Base-by-base conservation (phyloP, 1,140 invertebrate species). In the Anastrepha obliqua region DNA sequence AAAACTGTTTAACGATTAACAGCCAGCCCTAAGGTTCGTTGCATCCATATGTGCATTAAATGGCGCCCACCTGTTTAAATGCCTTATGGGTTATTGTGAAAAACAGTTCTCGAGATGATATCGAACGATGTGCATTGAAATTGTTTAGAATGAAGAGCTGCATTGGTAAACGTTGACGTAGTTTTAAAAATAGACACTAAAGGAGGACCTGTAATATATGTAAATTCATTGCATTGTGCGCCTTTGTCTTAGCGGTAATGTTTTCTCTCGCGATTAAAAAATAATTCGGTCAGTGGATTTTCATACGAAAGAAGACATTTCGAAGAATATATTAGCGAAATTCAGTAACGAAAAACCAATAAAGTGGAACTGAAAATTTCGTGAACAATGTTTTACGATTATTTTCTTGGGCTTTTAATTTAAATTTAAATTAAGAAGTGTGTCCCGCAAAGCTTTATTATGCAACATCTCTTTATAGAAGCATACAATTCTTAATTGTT, bases 281-380 rank as follows among this genome's bases (percentile, higher is more conserved):
- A 81, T 81, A 81, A 81, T 9, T 81, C 74, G 74, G 74, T 81
- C 74, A 81, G 74, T 81, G 47, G 74, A 81, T 20, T 81, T 81
- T 55, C 17, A 15, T 51, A 47, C 39, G n/a, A 78, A 20, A 42
- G 42, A 78, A 78, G n/a, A 20, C 15, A 51, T 78, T 78, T 51
- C 2, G 17, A 55, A 44, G 17, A 78, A 78, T n/a, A 78, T 3
- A n/a, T 55, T 20, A 55, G n/a, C 13, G 44, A 81, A 55, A 74
- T 74, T 51, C 11, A 17, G 44, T 13, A 67, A 20, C 3, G 44
- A 47, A 13, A 74, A 74, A 15, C 4, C 5, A 17, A 29, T 67
- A 4, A 9, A 17, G 15, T 3, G 42, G 6, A 51, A 58, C 2
- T 20, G 1, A n/a, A 81, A 51, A 55, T 81, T 20, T 47, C 8